A percentile compares a stretch with the other conserved stretches of the same genome.
Evolutionary conservation across 2,797 vertebrate genomes (phyloP).

Genomic region (Tinamus major): DNA sequence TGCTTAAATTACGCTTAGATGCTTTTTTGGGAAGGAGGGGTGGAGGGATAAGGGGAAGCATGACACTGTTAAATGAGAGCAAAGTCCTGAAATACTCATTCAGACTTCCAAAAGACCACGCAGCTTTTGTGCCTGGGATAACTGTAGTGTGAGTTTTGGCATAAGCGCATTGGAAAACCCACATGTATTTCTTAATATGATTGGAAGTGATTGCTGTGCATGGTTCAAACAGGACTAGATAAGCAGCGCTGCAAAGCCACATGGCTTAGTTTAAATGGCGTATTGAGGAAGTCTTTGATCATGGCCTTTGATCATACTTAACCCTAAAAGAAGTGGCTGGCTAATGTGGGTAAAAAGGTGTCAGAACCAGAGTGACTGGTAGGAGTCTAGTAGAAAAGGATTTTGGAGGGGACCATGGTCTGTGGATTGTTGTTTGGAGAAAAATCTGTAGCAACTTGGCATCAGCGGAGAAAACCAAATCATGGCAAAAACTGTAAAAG

Average conservation of each 20-base stretch:
- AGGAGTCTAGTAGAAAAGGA: slow-evolving; percentile 15
- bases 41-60: not conserved
- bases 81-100: not conserved
- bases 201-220: slow-evolving; percentile 56
- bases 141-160: slow-evolving; percentile 43
- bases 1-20: not conserved
- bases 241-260: slow-evolving; percentile 67
- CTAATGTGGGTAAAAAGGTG: slow-evolving; percentile 68
- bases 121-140: not conserved
- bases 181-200: slow-evolving; percentile 50
- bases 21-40: not conserved
- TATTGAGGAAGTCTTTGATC: slow-evolving; percentile 72
- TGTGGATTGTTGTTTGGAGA: slow-evolving; percentile 27
- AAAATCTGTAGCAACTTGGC: not conserved
- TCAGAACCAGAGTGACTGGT: slow-evolving; percentile 53
- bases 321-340: slow-evolving; percentile 66
- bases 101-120: not conserved
- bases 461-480: slow-evolving; percentile 35
- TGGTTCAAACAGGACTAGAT: slow-evolving; percentile 74
- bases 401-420: slow-evolving; percentile 26
- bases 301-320: slow-evolving; percentile 70
- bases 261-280: slow-evolving; percentile 71
- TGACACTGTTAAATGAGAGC: not conserved
- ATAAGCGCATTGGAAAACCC: slow-evolving; percentile 58
- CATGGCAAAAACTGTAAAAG: slow-evolving; percentile 38